Conservation (phyloP, 2,797 vertebrate genomes). For the Myoxocephalus aenaeus region DNA sequence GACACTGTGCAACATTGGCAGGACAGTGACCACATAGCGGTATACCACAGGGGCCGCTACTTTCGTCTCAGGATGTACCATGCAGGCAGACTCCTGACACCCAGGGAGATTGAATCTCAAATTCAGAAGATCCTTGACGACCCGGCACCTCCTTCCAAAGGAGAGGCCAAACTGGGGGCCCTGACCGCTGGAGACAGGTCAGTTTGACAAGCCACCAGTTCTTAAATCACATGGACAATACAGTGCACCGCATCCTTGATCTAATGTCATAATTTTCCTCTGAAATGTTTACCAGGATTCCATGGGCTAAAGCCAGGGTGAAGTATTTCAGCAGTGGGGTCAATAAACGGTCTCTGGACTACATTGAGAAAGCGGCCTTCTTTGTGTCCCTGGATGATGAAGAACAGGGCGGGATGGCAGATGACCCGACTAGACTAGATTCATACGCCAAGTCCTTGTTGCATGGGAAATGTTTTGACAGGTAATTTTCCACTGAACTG, state of each 20-base stretch:
- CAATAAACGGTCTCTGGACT: conserved; percentile 86
- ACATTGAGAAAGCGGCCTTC: conserved; percentile 91
- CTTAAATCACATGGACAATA: not conserved
- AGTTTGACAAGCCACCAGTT: not conserved
- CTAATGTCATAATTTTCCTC: not conserved
- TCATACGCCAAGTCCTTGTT: conserved; percentile 88
- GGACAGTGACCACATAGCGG: conserved; percentile 89
- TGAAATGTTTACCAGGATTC: conserved; percentile 76
- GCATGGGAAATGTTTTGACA: conserved; percentile 90
- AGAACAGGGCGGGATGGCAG: conserved; percentile 85
- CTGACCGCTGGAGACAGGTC: conserved; percentile 91
- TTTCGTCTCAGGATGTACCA: conserved; percentile 88
- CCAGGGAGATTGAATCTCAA: conserved; percentile 90
- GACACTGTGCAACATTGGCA: conserved; percentile 87
- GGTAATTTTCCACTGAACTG: conserved; percentile 74
- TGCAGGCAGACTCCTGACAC: conserved; percentile 86
- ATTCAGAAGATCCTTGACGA: conserved; percentile 91
- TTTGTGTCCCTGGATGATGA: conserved; percentile 90
- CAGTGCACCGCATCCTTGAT: not conserved
- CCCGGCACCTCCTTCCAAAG: conserved; percentile 78
- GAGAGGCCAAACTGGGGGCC: conserved; percentile 89
- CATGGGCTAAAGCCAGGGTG: conserved; percentile 88
- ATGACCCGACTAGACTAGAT: conserved; percentile 87
- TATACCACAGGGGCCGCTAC: conserved; percentile 90
- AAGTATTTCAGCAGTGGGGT: conserved; percentile 84